Conservation (phyloP, 2,797 vertebrate species). For the Scolopax bukidnonensis region DNA sequence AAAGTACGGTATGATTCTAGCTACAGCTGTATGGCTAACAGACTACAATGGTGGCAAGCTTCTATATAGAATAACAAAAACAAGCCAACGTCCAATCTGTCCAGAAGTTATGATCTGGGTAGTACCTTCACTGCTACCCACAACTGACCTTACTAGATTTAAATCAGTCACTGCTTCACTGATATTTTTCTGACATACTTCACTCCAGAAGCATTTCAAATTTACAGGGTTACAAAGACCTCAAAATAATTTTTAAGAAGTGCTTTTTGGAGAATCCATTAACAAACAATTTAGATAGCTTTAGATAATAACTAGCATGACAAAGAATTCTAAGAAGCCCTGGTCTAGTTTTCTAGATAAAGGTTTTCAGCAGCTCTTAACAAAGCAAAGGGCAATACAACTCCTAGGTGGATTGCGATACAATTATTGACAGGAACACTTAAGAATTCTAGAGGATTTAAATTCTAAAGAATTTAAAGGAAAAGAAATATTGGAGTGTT, state of each 20-base stretch:
- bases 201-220: not conserved
- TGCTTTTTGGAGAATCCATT: not conserved
- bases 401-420: not conserved
- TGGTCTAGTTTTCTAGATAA: not conserved
- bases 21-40: not conserved
- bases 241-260: not conserved
- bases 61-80: not conserved
- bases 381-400: not conserved
- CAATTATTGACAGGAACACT: not conserved
- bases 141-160: not conserved
- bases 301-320: not conserved
- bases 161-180: not conserved
- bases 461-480: not conserved
- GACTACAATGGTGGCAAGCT: not conserved
- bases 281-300: not conserved
- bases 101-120: not conserved
- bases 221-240: not conserved
- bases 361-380: not conserved
- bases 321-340: not conserved
- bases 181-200: not conserved
- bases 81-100: not conserved
- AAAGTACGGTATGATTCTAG: not conserved
- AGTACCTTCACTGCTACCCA: not conserved
- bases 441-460: not conserved
- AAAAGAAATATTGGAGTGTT: not conserved